Conservation (phyloP, 2,888 invertebrate genomes). For the Hesperia comma region DNA sequence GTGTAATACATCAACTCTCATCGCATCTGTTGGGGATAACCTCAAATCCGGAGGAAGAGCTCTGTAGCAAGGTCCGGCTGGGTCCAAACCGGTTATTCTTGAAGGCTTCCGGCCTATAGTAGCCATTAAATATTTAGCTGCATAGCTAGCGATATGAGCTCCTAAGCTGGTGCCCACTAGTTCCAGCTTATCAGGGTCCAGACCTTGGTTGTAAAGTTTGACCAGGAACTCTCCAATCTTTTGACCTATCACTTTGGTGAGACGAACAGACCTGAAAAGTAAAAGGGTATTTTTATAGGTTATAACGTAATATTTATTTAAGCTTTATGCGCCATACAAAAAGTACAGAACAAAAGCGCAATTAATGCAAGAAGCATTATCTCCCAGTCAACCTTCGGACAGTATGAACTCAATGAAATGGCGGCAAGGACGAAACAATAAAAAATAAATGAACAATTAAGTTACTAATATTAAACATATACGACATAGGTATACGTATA, state of each 20-base stretch:
- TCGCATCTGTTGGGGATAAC: constrained; percentile 58
- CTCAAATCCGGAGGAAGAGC: constrained; percentile 56
- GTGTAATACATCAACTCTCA: constrained; percentile 66
- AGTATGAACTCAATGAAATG: no score
- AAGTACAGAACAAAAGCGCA: no score
- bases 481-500: no score
- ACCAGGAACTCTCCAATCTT: constrained; percentile 70
- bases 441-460: no score
- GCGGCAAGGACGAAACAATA: no score
- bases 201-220: constrained; percentile 58
- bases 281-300: not conserved
- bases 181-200: constrained; percentile 64
- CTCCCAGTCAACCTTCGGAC: no score
- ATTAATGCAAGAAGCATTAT: no score
- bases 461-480: no score
- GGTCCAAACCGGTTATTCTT: constrained; percentile 70
- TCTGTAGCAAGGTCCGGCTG: constrained; percentile 75
- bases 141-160: constrained; percentile 63
- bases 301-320: no score
- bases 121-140: constrained; percentile 67
- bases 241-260: constrained; percentile 61
- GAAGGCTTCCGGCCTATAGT: constrained; percentile 64
- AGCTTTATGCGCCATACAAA: no score
- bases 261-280: constrained; percentile 67
- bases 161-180: constrained; percentile 71